Conservation (phyloP, 2,888 invertebrate genomes). For the Scaptomyza polygonia region DNA sequence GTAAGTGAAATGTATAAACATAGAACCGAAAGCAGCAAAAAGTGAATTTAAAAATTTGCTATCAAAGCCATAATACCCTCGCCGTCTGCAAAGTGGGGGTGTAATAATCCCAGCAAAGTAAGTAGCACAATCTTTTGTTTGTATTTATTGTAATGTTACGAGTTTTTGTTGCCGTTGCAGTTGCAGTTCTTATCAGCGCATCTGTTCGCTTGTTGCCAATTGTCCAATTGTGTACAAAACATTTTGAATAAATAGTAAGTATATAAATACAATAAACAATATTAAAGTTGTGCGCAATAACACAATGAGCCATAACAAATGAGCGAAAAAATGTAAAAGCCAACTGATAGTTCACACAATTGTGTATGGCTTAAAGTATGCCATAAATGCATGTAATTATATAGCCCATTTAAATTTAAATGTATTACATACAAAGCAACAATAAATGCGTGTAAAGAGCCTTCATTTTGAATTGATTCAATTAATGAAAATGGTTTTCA, state of each 20-base stretch:
- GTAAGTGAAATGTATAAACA: no score
- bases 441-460: slow-evolving; percentile 17
- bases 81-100: background rate
- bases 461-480: slow-evolving; percentile 67
- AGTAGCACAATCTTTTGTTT: background rate
- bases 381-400: slow-evolving; percentile 66
- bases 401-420: slow-evolving; percentile 65
- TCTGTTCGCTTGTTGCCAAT: slow-evolving; percentile 25
- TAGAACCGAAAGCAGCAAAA: no score
- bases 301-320: background rate
- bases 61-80: background rate
- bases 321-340: background rate
- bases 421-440: slow-evolving; percentile 23
- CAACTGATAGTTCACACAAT: slow-evolving; percentile 36
- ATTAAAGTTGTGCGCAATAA: slow-evolving; percentile 20
- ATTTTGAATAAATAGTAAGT: slow-evolving; percentile 9
- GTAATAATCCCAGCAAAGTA: background rate
- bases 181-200: slow-evolving; percentile 39
- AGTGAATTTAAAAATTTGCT: background rate
- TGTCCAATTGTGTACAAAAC: slow-evolving; percentile 1
- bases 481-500: slow-evolving; percentile 60
- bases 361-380: slow-evolving; percentile 27
- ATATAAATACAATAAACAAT: slow-evolving; percentile 11
- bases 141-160: slow-evolving; percentile 25
- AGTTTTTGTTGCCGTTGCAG: slow-evolving; percentile 21